Evolutionary conservation across 2,113 vertebrate species (phyloP), one percentile per base, ranked within the genome.

Genomic region (Carollia perspicillata): DNA sequence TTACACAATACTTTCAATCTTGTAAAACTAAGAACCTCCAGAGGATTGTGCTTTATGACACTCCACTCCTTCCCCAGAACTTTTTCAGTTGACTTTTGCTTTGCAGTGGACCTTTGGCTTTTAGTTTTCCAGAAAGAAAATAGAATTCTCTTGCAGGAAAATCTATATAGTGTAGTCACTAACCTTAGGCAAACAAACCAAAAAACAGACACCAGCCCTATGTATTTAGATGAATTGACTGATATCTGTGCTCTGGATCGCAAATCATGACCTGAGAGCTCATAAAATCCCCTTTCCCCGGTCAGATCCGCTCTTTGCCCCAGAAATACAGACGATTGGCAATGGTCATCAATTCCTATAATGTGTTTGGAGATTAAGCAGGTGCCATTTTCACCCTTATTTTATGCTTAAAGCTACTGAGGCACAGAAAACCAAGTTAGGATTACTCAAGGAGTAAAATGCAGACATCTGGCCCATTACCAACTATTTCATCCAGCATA

Each of bases 1-100:
- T 95, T 97, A 93, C 95, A 86, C 33, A 77, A 30, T 60, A 69
- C 30, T 65, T 51, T 33, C 51, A 77, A 18, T 79, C 63, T 72
- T 89, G 6, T 72, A 89, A 90, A 92, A 83, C 68, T 71, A 12
- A 47, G 71, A 80, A 47, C 6, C 53, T 40, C 77, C 55, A 77
- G 66, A 94, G 66, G 37, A 71, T 60, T 92, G 44, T 69, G 18
- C 55, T 84, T 51, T 90, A 33, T 77, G 81, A 47, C 6, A 81
- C 20, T 90, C 78, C 42, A 37, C 66, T 71, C 13, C 65, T 81
- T 72, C 5, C 26, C 58, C 11, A 71, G 71, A 92, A 86, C 30
- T 84, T 87, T 80, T 51, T 40, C 14, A 77, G 33, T 30, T 74
- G 37, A 55, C 7, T 53, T 81, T 83, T 79, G 8, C n/a, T 89